Percentiles rank a stretch among this genome's conserved stretches.
Evolutionary conservation across 2,797 vertebrate genomes (phyloP).

Genomic region (Halcyon chelicuti): DNA sequence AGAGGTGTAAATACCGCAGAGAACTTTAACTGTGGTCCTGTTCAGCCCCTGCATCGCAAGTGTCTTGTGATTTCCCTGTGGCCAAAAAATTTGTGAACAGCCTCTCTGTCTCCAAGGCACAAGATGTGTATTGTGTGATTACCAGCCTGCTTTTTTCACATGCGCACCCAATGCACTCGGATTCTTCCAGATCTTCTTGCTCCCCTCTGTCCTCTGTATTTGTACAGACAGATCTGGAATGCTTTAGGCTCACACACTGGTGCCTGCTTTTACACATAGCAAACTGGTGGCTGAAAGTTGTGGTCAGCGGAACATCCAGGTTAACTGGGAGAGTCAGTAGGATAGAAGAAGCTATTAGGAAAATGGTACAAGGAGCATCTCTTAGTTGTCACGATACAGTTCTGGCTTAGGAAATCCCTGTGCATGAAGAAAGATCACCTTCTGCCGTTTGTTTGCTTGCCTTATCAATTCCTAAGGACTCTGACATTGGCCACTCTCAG

Average conservation of each 20-base stretch:
- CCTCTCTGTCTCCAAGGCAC: background rate
- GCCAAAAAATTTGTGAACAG: background rate
- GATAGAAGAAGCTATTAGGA: background rate
- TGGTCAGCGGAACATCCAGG: background rate
- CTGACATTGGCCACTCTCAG: background rate
- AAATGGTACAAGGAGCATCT: background rate
- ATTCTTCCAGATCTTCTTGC: background rate
- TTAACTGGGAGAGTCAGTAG: background rate
- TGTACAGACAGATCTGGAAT: background rate
- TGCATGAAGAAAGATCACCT: background rate
- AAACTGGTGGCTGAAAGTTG: background rate
- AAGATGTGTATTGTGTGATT: background rate
- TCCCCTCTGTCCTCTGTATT: background rate
- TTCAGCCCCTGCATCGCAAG: background rate
- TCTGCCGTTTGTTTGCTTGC: background rate
- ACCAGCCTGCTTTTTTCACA: background rate
- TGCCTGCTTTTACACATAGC: background rate
- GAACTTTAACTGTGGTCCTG: background rate
- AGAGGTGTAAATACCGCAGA: background rate
- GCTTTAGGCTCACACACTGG: background rate
- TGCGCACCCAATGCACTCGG: background rate
- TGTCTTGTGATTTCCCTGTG: background rate
- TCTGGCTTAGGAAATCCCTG: background rate
- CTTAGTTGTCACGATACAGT: background rate
- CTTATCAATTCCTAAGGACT: background rate